phyloP scores from a whole-genome alignment of 2,797 vertebrate genomes.

The Syngnathus rostellatus region DNA sequence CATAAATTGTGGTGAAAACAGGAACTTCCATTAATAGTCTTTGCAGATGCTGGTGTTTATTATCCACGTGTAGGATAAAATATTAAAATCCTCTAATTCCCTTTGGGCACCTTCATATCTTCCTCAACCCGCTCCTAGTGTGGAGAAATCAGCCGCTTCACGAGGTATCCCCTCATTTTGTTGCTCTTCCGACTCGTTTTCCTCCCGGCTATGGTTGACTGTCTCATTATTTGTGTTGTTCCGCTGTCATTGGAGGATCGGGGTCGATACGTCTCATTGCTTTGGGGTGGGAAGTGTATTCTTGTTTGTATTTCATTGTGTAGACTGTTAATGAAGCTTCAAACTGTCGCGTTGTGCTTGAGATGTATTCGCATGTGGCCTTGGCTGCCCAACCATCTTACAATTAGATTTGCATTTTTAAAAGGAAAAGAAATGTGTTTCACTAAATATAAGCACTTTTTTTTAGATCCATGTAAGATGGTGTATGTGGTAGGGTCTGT shows the following conservation, averaged over 20 bases:
- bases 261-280: slow-evolving; percentile 33
- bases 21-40: slow-evolving; percentile 1
- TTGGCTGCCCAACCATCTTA: not conserved
- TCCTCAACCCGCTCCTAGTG: slow-evolving; percentile 38
- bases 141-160: slow-evolving; percentile 37
- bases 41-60: slow-evolving; percentile 13
- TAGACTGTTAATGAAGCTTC: slow-evolving; percentile 29
- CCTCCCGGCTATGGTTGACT: slow-evolving; percentile 14
- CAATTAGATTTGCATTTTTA: slow-evolving; percentile 9
- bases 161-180: slow-evolving; percentile 23
- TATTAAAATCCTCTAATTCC: not conserved
- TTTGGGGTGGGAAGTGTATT: slow-evolving; percentile 22
- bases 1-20: slow-evolving; percentile 1
- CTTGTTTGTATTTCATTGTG: slow-evolving; percentile 8
- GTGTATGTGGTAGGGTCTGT: not conserved
- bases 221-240: slow-evolving; percentile 23
- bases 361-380: slow-evolving; percentile 6
- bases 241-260: slow-evolving; percentile 36
- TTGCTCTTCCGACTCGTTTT: slow-evolving; percentile 23
- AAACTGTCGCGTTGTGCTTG: slow-evolving; percentile 5
- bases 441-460: not conserved
- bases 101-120: slow-evolving; percentile 28
- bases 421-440: not conserved
- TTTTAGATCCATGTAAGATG: not conserved
- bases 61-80: slow-evolving; percentile 12